Base-by-base conservation (phyloP, 2,888 invertebrate species). In the Xestia rhomboidea region DNA sequence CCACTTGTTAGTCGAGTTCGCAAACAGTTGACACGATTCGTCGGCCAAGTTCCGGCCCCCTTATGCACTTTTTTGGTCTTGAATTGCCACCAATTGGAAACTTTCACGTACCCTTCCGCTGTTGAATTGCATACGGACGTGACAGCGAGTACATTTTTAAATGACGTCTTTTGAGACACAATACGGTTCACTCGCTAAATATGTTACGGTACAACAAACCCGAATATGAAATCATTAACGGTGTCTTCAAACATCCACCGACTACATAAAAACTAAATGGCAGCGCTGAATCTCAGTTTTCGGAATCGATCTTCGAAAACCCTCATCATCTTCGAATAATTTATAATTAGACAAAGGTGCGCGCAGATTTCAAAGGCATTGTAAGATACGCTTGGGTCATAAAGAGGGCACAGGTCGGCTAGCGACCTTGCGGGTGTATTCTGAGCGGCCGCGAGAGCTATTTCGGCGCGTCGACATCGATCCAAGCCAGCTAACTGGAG, bases 381-480 rank as follows among this genome's bases (percentile, higher is more conserved):
- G 86, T 90, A 88, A 90, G 89, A 77, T 82, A 86, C 82, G 85
- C 88, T 91, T 87, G 90, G 92, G 92, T 93, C 93, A 93, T 92
- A 92, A 92, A 92, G 93, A 91, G 94, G 93, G 93, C 92, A 93
- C 90, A 94, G 93, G 92, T 92, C 92, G 92, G 90, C 88, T 87
- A 89, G 91, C 93, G 94, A 94, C 94, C 95, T 94, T 94, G 95
- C 89, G 89, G 88, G 88, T 85, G 86, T 93, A 94, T 94, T 95
- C 93, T 91, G 92, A 93, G 93, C 93, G 92, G 84, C 88, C 89
- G 91, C 92, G 92, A 90, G 89, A 89, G 90, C 94, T 95, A 95
- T 95, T 96, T 95, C 93, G 93, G 93, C 92, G 82, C 90, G 89
- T 89, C 92, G 93, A 93, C 94, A 95, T 95, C 94, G 93, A 94